These are phyloP conservation scores for Ciconia maguari DNA, from an alignment of 2,113 vertebrate genomes.

Conservation along the genomic window DNA sequence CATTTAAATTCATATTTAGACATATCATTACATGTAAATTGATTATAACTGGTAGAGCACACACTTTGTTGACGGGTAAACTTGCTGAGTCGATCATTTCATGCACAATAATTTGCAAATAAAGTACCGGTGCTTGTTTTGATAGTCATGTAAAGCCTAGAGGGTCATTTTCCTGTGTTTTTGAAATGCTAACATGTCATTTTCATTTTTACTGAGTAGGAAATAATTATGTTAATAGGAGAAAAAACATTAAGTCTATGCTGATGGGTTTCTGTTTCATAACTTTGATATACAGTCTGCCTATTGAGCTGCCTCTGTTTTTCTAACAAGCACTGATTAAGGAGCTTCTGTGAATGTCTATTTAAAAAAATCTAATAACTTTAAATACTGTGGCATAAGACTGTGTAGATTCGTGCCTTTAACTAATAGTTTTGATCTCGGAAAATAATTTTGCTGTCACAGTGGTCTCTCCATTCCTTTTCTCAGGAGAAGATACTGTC, in stretches of 20 bases:
- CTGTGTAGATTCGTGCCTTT: not conserved
- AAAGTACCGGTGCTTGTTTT: conserved; percentile 43
- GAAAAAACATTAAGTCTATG: not conserved
- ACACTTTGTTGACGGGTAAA: conserved; percentile 10
- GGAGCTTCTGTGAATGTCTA: not conserved
- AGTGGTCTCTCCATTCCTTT: not conserved
- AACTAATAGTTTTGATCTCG: not conserved
- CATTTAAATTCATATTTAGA: conserved; percentile 29
- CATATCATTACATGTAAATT: conserved; percentile 57
- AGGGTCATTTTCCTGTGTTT: conserved; percentile 6
- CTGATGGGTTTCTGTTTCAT: not conserved
- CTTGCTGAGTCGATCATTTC: not conserved
- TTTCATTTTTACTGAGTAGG: conserved; percentile 45
- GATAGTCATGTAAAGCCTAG: conserved; percentile 14
- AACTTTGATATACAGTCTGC: not conserved
- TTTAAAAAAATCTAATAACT: not conserved
- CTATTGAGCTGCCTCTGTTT: not conserved
- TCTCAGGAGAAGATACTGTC: not conserved
- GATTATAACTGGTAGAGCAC: not conserved
- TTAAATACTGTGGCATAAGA: not conserved
- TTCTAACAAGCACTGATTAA: not conserved
- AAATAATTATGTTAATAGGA: conserved; percentile 59
- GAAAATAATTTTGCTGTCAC: not conserved
- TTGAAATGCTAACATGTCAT: conserved; percentile 25
- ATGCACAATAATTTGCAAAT: conserved; percentile 23